Percentiles rank a stretch among this genome's conserved stretches.
Conservation (phyloP, 1,140 invertebrate species). For the Plectus sambesii region DNA sequence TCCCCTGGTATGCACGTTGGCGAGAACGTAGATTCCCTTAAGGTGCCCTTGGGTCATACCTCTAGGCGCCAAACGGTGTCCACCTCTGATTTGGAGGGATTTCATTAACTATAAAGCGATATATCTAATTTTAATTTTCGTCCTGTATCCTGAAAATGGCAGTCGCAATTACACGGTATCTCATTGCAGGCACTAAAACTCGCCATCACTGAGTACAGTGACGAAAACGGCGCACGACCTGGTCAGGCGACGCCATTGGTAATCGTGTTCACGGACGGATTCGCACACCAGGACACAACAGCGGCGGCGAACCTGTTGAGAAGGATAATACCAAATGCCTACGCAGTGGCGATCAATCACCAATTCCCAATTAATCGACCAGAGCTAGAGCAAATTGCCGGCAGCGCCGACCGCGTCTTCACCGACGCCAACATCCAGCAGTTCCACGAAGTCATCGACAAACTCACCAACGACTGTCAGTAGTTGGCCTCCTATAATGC, state of each 20-base stretch:
- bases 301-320: constrained; percentile 6
- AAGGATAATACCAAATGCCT: constrained; percentile 18
- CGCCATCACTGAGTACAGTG: constrained; percentile 17
- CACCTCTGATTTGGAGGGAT: too few species aligned
- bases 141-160: constrained; percentile 1
- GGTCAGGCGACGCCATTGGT: constrained; percentile 16
- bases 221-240: constrained; percentile 11
- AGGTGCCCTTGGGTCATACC: too few species aligned
- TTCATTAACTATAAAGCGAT: too few species aligned
- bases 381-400: constrained; percentile 12
- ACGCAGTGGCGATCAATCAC: constrained; percentile 21
- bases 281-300: constrained; percentile 6
- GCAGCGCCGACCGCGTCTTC: constrained; percentile 12
- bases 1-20: too few species aligned
- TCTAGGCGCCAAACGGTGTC: too few species aligned
- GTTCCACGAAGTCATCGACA: constrained; percentile 12
- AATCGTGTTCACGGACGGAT: constrained; percentile 21
- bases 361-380: constrained; percentile 15
- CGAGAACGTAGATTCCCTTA: too few species aligned
- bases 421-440: constrained; percentile 18
- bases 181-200: too few species aligned
- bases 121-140: too few species aligned
- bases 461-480: constrained; percentile 11
- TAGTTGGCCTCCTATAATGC: too few species aligned
- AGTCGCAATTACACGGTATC: constrained; percentile 15